phyloP scores from a whole-genome alignment of 2,888 invertebrate genomes.

The Agrotis clavis region DNA sequence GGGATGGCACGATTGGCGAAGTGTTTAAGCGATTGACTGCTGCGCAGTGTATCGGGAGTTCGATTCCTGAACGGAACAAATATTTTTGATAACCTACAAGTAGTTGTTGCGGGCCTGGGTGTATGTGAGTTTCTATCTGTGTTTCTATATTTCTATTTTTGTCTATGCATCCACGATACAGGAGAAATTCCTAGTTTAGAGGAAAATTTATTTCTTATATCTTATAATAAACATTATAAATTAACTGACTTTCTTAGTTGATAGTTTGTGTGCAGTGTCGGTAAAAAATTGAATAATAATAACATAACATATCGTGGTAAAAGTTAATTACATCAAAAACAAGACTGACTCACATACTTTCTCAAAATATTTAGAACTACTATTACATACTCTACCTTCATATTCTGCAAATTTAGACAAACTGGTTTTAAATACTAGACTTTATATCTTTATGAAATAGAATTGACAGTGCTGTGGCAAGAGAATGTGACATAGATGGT shows the following conservation, averaged over 20 bases:
- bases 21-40: no score
- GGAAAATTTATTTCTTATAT: no score
- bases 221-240: no score
- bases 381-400: neutral
- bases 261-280: neutral
- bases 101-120: no score
- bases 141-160: no score
- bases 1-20: no score
- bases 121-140: no score
- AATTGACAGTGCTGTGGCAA: constrained; percentile 11
- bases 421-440: neutral
- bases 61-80: no score
- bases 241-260: neutral
- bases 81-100: no score
- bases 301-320: neutral
- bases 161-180: no score
- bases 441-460: neutral
- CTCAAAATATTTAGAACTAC: constrained; percentile 14
- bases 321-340: neutral
- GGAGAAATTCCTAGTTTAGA: no score
- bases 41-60: no score
- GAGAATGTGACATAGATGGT: constrained; percentile 5
- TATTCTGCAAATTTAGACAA: neutral
- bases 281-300: neutral
- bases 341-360: constrained; percentile 16